These are phyloP conservation scores for Bovichtus variegatus DNA, from an alignment of 2,797 vertebrate genomes.

Conservation along the genomic window DNA sequence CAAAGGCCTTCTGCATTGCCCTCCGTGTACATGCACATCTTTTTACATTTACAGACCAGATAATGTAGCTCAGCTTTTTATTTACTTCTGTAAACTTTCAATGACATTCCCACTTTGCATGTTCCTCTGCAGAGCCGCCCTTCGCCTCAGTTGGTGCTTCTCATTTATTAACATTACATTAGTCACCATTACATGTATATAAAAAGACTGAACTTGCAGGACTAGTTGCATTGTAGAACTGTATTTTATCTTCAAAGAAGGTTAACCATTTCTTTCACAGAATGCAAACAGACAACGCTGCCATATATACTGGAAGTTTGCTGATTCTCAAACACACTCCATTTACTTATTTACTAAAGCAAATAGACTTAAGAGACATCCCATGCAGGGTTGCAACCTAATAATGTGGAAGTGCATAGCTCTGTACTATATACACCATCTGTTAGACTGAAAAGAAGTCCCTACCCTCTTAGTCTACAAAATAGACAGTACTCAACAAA, in stretches of 20 bases:
- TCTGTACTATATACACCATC: slow-evolving; percentile 64
- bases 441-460: slow-evolving; percentile 64
- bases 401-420: slow-evolving; percentile 40
- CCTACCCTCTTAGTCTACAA: slow-evolving; percentile 54
- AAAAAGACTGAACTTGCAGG: background rate
- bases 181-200: background rate
- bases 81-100: slow-evolving; percentile 20
- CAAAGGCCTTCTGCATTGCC: slow-evolving; percentile 20
- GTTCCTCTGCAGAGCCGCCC: slow-evolving; percentile 18
- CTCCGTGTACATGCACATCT: slow-evolving; percentile 24
- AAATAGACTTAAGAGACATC: slow-evolving; percentile 46
- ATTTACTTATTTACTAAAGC: slow-evolving; percentile 54
- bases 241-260: background rate
- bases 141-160: background rate
- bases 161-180: background rate
- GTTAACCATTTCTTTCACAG: slow-evolving; percentile 2
- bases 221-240: background rate
- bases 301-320: slow-evolving; percentile 16
- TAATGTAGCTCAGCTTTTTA: slow-evolving; percentile 11
- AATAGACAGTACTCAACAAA: slow-evolving; percentile 53
- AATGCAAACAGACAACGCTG: slow-evolving; percentile 21
- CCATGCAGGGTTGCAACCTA: slow-evolving; percentile 37
- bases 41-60: slow-evolving; percentile 31
- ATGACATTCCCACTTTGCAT: slow-evolving; percentile 11
- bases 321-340: slow-evolving; percentile 19